A percentile compares a stretch with the other conserved stretches of the same genome.
Evolutionary conservation across 2,888 invertebrate species (phyloP).

Genomic region (Phragmatobia fuliginosa): DNA sequence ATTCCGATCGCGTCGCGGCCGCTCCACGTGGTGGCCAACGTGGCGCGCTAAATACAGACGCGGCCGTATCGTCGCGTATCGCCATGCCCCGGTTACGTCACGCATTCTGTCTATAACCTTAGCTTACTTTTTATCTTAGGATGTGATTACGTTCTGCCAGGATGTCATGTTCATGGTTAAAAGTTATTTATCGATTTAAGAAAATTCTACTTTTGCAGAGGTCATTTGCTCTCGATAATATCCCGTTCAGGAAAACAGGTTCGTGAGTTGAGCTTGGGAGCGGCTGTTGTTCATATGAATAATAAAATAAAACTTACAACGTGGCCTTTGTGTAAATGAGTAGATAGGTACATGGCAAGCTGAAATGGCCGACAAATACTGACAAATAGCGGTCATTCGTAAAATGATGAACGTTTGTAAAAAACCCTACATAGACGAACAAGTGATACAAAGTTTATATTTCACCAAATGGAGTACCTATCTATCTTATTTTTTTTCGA

Average conservation of each 20-base stretch:
- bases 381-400: not conserved
- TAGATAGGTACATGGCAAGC: slow-evolving; percentile 12
- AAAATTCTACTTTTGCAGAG: slow-evolving; percentile 11
- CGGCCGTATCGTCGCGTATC: slow-evolving; percentile 48
- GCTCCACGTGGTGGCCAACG: slow-evolving; percentile 53
- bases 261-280: slow-evolving; percentile 21
- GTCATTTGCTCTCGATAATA: not conserved
- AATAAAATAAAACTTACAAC: slow-evolving; percentile 11
- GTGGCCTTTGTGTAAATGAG: not conserved
- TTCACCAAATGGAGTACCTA: not conserved
- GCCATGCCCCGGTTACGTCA: slow-evolving; percentile 47
- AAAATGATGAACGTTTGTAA: not conserved
- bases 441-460: not conserved
- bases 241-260: slow-evolving; percentile 28
- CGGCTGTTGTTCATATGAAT: slow-evolving; percentile 23
- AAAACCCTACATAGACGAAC: not conserved
- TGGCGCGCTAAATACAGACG: slow-evolving; percentile 50
- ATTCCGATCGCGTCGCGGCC: slow-evolving; percentile 49
- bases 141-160: slow-evolving; percentile 30
- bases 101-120: slow-evolving; percentile 34
- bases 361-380: not conserved
- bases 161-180: slow-evolving; percentile 24
- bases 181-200: slow-evolving; percentile 3
- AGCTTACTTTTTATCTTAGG: slow-evolving; percentile 31
- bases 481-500: not conserved